Percentiles rank a stretch among this genome's conserved stretches.
Conservation (phyloP, 2,797 vertebrate genomes). For the Moxostoma hubbsi region DNA sequence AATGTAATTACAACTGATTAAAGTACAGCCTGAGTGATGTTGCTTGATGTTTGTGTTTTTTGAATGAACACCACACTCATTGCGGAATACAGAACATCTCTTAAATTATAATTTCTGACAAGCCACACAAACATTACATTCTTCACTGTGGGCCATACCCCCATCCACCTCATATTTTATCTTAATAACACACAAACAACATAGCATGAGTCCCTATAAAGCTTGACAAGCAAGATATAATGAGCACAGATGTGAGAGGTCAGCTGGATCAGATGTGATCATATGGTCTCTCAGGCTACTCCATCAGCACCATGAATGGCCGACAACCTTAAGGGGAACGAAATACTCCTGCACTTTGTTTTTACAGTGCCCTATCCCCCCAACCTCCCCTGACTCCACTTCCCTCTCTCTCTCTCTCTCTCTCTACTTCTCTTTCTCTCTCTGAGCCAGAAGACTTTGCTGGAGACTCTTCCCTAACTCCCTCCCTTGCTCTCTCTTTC, state of each 20-base stretch:
- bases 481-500: slow-evolving; percentile 47
- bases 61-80: slow-evolving; percentile 8
- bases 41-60: slow-evolving; percentile 1
- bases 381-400: slow-evolving; percentile 48
- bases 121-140: slow-evolving; percentile 31
- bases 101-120: slow-evolving; percentile 13
- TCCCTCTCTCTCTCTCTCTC: background rate
- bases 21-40: background rate
- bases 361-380: slow-evolving; percentile 61
- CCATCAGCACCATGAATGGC: slow-evolving; percentile 61
- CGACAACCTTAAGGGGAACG: slow-evolving; percentile 61
- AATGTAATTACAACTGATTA: background rate
- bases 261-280: slow-evolving; percentile 78
- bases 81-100: background rate
- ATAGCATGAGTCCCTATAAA: slow-evolving; percentile 59
- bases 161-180: slow-evolving; percentile 54
- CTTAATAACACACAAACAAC: slow-evolving; percentile 57
- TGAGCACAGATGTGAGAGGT: slow-evolving; percentile 84
- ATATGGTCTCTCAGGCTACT: slow-evolving; percentile 71
- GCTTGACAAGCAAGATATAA: slow-evolving; percentile 82
- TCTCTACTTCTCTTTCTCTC: slow-evolving; percentile 32
- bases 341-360: slow-evolving; percentile 62
- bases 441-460: slow-evolving; percentile 42
- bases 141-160: slow-evolving; percentile 1
- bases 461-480: slow-evolving; percentile 33